Evolutionary conservation across 1,140 invertebrate species (phyloP), one percentile per base, ranked within the genome.

Genomic region (Ladona fulva): DNA sequence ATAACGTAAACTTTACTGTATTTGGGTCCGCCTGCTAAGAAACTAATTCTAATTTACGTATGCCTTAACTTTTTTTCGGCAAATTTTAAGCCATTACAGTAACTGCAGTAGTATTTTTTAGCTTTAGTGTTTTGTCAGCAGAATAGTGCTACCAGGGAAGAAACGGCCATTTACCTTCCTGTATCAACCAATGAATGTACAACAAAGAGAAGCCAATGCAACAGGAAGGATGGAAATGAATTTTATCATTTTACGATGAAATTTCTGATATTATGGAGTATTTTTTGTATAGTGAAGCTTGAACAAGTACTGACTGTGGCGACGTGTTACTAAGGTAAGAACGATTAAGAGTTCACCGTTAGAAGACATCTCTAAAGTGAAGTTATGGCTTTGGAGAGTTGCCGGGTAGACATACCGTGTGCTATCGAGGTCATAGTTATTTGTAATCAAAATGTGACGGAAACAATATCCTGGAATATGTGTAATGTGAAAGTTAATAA

Each of bases 291-390:
- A 42, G 74, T 52, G 42, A 74, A 78, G 74, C 42, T 75, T 75
- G 25, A 74, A 78, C 77, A 78, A 78, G 78, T 78, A 42, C 25
- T 78, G 78, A 76, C 59, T 77, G 75, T 78, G 78, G 22, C 78
- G n/a, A 37, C 78, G 22, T 77, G 78, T 76, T 76, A 25, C 59
- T 76, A 78, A 78, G 78, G 78, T 78, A 78, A 78, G 78, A 75
- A 76, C 42, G 76, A 75, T 78, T 78, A 73, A 59, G 77, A 78
- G 78, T 78, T 78, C 78, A 74, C 66, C 52, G 66, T 76, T 78
- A 52, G 78, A 78, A 78, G 52, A 66, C 52, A 66, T 66, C 78
- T 76, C 76, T 42, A 52, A 78, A 78, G 78, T 76, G 73, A 78
- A 78, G 78, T 78, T 66, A 19, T 66, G 52, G 52, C 52, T 66